Base-by-base conservation (phyloP, 37 sponge, comb jelly and placozoan species). In the Beroe forskalii region DNA sequence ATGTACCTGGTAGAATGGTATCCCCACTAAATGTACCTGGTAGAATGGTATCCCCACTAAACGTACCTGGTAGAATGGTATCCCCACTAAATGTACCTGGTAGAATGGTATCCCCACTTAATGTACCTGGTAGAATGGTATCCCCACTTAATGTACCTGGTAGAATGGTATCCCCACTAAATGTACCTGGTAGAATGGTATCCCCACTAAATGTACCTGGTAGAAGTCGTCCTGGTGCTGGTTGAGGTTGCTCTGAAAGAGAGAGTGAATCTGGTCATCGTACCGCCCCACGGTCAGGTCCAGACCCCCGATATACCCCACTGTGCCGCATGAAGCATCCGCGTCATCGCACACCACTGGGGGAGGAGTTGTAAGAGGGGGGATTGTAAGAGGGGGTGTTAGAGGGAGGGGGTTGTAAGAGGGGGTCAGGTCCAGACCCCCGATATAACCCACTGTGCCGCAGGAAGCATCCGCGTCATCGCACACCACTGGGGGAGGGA, bases 161-260 rank as follows among this genome's bases (percentile, higher is more conserved):
- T n/a, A n/a, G n/a, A n/a, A n/a, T n/a, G n/a, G n/a, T n/a, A n/a
- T n/a, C n/a, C n/a, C n/a, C n/a, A n/a, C n/a, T n/a, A n/a, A n/a
- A n/a, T n/a, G n/a, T n/a, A n/a, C n/a, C n/a, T n/a, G n/a, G n/a
- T n/a, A n/a, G n/a, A n/a, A n/a, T n/a, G n/a, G n/a, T n/a, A n/a
- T n/a, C n/a, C n/a, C n/a, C n/a, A n/a, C n/a, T n/a, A n/a, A n/a
- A 48, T 48, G 12, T 48, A 80, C 86, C 86, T 80, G 86, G 40
- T 80, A 80, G 55, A 80, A 80, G 42, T 80, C 86, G 48, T 80
- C 86, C 22, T 3, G 4, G 55, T 80, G 86, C 35, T 41, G 44
- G 40, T 80, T 44, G 6, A 1, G 3, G 30, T 6, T 80, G 1
- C 38, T 28, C 48, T 42, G 14, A 24, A 80, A 80, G 25, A 80